A percentile compares a stretch with the other conserved stretches of the same genome.
These are phyloP conservation scores for Calidris pygmaea DNA, from an alignment of 2,113 vertebrate genomes.

Conservation along the genomic window DNA sequence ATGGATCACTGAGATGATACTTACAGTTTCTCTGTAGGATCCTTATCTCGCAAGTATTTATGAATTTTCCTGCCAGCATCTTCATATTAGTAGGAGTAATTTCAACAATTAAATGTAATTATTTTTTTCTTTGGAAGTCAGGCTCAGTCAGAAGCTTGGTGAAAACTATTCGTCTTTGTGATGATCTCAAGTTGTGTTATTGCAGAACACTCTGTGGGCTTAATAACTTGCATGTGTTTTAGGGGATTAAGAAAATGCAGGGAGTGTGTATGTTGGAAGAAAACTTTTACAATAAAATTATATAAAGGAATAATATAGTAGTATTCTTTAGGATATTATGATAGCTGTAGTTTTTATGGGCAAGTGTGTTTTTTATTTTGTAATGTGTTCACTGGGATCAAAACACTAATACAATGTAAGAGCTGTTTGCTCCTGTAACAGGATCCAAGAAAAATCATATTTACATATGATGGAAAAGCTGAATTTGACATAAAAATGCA, in stretches of 20 bases:
- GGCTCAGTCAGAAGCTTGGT: neutral
- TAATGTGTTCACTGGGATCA: neutral
- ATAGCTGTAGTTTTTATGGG: neutral
- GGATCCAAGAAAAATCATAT: neutral
- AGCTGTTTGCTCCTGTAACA: neutral
- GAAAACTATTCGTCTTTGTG: neutral
- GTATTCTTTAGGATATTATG: neutral
- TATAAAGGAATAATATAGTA: neutral
- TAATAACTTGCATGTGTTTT: neutral
- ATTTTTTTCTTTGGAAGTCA: neutral
- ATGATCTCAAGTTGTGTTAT: neutral
- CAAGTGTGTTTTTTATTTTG: neutral
- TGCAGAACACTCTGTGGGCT: neutral
- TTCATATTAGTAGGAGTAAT: neutral
- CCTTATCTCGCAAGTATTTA: neutral
- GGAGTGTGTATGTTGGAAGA: neutral
- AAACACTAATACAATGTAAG: neutral
- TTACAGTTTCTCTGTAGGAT: neutral
- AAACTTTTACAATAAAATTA: neutral
- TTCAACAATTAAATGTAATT: neutral
- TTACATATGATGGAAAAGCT: neutral
- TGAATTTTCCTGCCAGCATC: neutral
- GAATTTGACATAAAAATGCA: neutral
- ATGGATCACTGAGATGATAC: neutral
- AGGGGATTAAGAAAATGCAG: neutral